Percentiles rank a stretch among this genome's conserved stretches.
These are phyloP conservation scores for Tribolium freemani DNA, from an alignment of 2,888 invertebrate species.

Conservation along the genomic window DNA sequence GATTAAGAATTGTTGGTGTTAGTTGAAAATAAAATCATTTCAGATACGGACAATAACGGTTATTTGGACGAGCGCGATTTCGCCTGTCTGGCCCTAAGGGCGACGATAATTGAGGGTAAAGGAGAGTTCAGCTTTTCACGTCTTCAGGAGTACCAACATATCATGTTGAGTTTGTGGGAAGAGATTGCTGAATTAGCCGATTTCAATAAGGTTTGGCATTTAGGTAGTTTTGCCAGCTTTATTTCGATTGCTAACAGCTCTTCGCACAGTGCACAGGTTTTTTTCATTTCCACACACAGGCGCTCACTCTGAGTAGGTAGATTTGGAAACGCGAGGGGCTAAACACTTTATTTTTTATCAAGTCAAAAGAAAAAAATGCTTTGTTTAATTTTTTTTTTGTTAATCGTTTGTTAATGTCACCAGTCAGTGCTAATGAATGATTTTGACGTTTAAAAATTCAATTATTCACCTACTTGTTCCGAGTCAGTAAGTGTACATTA, in stretches of 20 bases:
- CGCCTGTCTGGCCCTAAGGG: conserved; percentile 84
- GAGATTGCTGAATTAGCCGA: conserved; percentile 89
- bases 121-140: conserved; percentile 82
- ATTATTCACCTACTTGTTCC: no score
- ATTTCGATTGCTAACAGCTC: neutral
- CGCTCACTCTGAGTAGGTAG: neutral
- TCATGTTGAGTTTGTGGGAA: conserved; percentile 88
- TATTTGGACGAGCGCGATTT: conserved; percentile 87
- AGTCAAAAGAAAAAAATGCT: no score
- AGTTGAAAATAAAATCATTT: conserved; percentile 44
- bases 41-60: conserved; percentile 90
- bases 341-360: neutral
- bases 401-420: no score
- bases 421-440: no score
- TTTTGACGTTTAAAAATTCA: no score
- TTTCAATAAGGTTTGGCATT: conserved; percentile 80
- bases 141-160: conserved; percentile 84
- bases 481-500: no score
- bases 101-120: conserved; percentile 86
- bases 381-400: no score
- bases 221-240: conserved; percentile 19
- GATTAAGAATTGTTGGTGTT: conserved; percentile 23
- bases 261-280: conserved; percentile 9
- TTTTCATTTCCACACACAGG: conserved; percentile 17
- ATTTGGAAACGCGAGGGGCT: neutral